These are phyloP conservation scores for Hoplostethus mediterraneus DNA, from an alignment of 2,797 vertebrate species.

Conservation along the genomic window DNA sequence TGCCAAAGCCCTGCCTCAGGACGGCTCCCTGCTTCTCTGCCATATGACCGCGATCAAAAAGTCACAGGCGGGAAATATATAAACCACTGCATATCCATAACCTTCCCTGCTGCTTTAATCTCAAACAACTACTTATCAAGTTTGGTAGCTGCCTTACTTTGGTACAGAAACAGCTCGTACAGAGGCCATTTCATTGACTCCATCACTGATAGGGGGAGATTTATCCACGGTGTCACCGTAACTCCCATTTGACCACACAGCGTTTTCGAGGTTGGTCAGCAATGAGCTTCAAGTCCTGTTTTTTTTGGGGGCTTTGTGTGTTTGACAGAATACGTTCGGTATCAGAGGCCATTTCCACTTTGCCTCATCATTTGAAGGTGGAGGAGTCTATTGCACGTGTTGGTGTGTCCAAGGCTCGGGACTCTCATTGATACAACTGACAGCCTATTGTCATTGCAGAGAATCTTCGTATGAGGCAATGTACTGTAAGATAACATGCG, in stretches of 20 bases:
- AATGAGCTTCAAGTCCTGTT: constrained; percentile 32
- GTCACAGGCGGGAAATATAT: constrained; percentile 37
- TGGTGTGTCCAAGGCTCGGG: no score
- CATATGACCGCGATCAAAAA: constrained; percentile 41
- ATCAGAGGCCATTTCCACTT: constrained; percentile 41
- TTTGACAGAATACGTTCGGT: constrained; percentile 42
- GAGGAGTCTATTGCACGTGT: neutral
- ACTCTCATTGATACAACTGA: no score
- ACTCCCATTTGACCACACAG: no score
- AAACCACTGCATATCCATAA: constrained; percentile 22
- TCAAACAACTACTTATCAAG: constrained; percentile 26
- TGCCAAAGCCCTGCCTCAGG: constrained; percentile 54
- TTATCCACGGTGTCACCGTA: no score
- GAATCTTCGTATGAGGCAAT: no score
- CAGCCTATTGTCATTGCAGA: no score
- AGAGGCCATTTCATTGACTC: no score
- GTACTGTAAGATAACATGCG: no score
- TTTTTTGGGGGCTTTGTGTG: constrained; percentile 39
- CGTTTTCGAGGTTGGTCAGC: constrained; percentile 42
- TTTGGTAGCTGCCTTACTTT: no score
- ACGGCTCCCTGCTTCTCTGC: constrained; percentile 12
- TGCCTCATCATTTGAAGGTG: constrained; percentile 26
- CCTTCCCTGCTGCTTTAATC: no score
- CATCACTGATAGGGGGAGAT: no score
- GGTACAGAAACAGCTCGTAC: no score